phyloP scores from a whole-genome alignment of 1,140 invertebrate species.

The Calliopsis andreniformis region DNA sequence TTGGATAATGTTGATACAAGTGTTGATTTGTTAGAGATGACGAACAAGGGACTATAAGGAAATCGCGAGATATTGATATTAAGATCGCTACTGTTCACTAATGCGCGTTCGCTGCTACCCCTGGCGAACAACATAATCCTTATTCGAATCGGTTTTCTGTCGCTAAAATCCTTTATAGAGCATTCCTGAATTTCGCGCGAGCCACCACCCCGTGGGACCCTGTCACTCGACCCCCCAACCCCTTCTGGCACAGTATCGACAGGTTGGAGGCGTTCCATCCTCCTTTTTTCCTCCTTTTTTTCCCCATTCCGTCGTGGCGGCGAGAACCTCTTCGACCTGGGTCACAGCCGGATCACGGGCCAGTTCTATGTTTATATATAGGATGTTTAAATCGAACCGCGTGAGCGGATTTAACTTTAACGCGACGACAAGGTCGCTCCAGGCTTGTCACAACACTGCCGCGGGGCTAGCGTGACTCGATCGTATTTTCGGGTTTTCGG shows the following conservation, averaged over 20 bases:
- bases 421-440: slow-evolving; percentile 44
- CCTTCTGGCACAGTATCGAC: slow-evolving; percentile 19
- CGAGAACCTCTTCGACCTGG: slow-evolving; percentile 34
- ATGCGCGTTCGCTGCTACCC: too few relatives aligned
- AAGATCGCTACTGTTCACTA: too few relatives aligned
- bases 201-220: neutral
- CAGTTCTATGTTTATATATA: slow-evolving; percentile 48
- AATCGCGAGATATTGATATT: too few relatives aligned
- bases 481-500: slow-evolving; percentile 46
- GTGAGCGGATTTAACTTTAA: slow-evolving; percentile 50
- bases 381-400: slow-evolving; percentile 45
- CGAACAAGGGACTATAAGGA: too few relatives aligned
- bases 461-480: slow-evolving; percentile 33
- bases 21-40: too few relatives aligned
- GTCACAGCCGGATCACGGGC: slow-evolving; percentile 44
- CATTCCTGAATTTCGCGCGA: too few relatives aligned
- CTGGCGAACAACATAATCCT: neutral
- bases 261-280: neutral
- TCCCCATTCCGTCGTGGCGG: too few relatives aligned
- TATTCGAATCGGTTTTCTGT: too few relatives aligned
- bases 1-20: too few relatives aligned
- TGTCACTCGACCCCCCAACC: neutral
- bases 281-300: neutral
- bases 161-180: too few relatives aligned
- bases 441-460: slow-evolving; percentile 50